Conservation (phyloP, 2,888 invertebrate genomes). For the Therioaphis trifolii region DNA sequence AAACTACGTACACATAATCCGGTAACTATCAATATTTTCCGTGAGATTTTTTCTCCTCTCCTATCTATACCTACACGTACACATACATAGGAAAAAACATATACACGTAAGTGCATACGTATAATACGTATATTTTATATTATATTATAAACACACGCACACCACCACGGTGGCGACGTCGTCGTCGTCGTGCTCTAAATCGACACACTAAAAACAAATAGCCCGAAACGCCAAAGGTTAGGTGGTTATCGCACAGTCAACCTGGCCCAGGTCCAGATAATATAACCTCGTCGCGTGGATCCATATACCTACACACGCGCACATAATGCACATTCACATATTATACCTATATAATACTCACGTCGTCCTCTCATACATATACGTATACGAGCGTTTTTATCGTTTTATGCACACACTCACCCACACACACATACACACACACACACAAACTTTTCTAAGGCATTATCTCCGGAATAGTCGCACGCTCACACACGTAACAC, state of each 20-base stretch:
- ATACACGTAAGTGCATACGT: too few species aligned
- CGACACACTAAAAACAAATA: slow-evolving; percentile 40
- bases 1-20: background rate
- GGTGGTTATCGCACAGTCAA: slow-evolving; percentile 11
- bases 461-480: too few species aligned
- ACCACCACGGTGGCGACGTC: too few species aligned
- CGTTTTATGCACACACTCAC: slow-evolving; percentile 25
- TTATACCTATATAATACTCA: background rate
- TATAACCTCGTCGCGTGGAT: background rate
- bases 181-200: background rate
- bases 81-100: too few species aligned
- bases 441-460: background rate
- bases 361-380: background rate
- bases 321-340: too few species aligned
- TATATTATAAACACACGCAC: background rate
- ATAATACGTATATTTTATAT: too few species aligned
- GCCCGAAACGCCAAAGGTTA: background rate
- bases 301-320: background rate
- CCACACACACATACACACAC: background rate
- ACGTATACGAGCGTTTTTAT: background rate
- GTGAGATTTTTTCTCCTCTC: background rate
- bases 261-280: slow-evolving; percentile 48
- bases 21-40: background rate
- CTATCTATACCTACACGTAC: background rate
- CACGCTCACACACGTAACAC: background rate